Percentiles rank a stretch among this genome's conserved stretches.
Evolutionary conservation across 2,113 vertebrate species (phyloP).

Genomic region (Ondatra zibethicus): DNA sequence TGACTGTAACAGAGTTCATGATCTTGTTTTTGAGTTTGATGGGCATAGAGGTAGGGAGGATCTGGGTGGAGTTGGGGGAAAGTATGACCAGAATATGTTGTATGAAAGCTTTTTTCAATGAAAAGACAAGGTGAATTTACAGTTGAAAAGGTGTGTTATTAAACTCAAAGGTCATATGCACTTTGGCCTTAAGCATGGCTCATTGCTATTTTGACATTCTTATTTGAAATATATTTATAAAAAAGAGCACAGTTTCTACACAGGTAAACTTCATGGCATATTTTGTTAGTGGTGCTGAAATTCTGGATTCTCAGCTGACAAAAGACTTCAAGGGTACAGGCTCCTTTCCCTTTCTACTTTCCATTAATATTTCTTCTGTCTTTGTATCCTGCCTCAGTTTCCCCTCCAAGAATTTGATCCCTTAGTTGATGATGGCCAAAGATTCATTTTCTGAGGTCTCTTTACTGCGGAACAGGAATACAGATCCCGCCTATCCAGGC

Average conservation of each 20-base stretch:
- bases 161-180: background rate
- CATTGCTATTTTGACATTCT: background rate
- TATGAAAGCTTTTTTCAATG: background rate
- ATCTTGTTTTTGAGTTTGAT: background rate
- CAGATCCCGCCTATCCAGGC: background rate
- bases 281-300: background rate
- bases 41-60: background rate
- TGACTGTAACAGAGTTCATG: background rate
- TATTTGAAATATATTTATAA: background rate
- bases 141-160: no score
- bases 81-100: background rate
- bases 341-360: background rate
- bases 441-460: background rate
- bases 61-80: background rate
- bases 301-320: background rate
- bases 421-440: background rate
- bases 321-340: background rate
- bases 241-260: background rate
- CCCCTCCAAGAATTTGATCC: background rate
- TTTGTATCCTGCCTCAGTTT: background rate
- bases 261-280: background rate
- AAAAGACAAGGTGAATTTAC: background rate
- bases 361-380: background rate
- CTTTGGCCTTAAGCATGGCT: background rate
- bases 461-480: background rate